These are phyloP conservation scores for Strigamia maritima DNA, from an alignment of 2,888 invertebrate genomes.

Conservation along the genomic window DNA sequence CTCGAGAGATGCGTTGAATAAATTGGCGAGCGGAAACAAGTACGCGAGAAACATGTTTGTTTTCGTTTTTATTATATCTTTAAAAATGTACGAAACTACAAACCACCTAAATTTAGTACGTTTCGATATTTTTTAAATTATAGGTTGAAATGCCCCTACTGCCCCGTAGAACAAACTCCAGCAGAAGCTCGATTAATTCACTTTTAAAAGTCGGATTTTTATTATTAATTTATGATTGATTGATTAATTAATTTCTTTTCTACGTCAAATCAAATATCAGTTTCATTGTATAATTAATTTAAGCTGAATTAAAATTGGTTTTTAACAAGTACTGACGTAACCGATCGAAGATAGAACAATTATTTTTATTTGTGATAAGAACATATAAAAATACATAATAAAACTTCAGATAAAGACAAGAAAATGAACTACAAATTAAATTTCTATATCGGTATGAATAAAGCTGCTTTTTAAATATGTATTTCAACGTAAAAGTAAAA, in stretches of 20 bases:
- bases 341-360: neutral
- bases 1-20: conserved; percentile 92
- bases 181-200: conserved; percentile 87
- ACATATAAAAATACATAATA: conserved; percentile 34
- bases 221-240: neutral
- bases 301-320: neutral
- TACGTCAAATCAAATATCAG: neutral
- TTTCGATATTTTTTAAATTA: conserved; percentile 47
- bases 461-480: conserved; percentile 29
- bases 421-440: conserved; percentile 31
- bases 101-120: conserved; percentile 28
- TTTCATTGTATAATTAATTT: conserved; percentile 16
- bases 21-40: conserved; percentile 90
- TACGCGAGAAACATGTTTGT: conserved; percentile 54
- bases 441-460: conserved; percentile 17
- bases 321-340: conserved; percentile 1
- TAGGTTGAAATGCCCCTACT: conserved; percentile 98
- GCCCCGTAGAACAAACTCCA: conserved; percentile 93
- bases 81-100: conserved; percentile 5
- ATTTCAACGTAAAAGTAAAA: conserved; percentile 1
- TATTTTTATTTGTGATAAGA: conserved; percentile 19
- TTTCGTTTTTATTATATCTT: conserved; percentile 15
- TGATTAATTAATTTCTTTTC: conserved; percentile 3
- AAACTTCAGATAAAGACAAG: conserved; percentile 15
- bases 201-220: conserved; percentile 62